Percentiles rank a stretch among this genome's conserved stretches.
These are phyloP conservation scores for Drosophila dives DNA, from an alignment of 2,888 invertebrate genomes.

Conservation along the genomic window DNA sequence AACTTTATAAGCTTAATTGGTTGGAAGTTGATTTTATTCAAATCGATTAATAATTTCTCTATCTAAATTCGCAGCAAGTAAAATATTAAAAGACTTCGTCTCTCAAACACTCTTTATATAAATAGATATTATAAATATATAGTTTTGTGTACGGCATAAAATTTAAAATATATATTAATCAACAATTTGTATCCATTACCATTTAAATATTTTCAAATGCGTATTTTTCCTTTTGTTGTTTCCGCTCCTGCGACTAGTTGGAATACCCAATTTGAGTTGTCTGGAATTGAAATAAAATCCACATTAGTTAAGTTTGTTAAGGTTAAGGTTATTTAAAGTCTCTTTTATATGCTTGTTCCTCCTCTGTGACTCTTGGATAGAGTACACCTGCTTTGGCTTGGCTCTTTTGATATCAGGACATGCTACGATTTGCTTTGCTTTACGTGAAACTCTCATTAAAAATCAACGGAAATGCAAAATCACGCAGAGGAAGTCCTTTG, in stretches of 20 bases:
- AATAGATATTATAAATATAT: not conserved
- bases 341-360: not conserved
- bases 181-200: not conserved
- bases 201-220: no score
- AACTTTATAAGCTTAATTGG: not conserved
- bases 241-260: not conserved
- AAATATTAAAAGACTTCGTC: not conserved
- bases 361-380: not conserved
- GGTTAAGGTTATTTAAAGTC: not conserved
- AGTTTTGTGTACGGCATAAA: not conserved
- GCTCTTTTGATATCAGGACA: not conserved
- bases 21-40: not conserved
- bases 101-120: not conserved
- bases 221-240: no score
- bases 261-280: not conserved
- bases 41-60: not conserved
- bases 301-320: not conserved
- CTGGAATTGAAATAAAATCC: not conserved
- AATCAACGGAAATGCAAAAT: slow-evolving; percentile 14
- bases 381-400: not conserved
- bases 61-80: not conserved
- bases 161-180: not conserved
- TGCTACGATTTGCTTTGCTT: not conserved
- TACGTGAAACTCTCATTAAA: slow-evolving; percentile 22
- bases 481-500: slow-evolving; percentile 3